Evolutionary conservation across 2,888 invertebrate genomes (phyloP).

Genomic region (Ferdinandea cuprea): DNA sequence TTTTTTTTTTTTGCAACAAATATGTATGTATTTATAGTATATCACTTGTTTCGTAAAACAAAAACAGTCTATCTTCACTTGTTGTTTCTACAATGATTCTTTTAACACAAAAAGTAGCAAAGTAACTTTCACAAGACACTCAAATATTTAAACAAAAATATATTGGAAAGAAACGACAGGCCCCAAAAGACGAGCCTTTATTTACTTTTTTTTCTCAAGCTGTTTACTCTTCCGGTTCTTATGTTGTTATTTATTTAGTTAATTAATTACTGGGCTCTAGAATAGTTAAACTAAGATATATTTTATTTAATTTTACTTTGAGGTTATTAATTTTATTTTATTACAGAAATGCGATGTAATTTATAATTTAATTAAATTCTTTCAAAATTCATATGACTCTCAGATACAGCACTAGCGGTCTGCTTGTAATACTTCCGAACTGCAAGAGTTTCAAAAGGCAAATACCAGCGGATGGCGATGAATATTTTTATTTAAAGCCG

Average conservation of each 20-base stretch:
- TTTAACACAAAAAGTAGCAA: background rate
- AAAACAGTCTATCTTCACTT: conserved; percentile 15
- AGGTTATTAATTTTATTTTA: background rate
- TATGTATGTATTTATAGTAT: conserved; percentile 11
- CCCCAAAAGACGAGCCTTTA: conserved; percentile 55
- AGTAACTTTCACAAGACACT: conserved; percentile 70
- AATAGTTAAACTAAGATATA: no score
- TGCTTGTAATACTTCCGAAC: conserved; percentile 75
- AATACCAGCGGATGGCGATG: conserved; percentile 78
- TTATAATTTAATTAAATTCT: background rate
- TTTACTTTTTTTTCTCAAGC: conserved; percentile 17
- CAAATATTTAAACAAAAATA: conserved; percentile 18
- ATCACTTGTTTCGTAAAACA: conserved; percentile 46
- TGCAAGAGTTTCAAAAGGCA: conserved; percentile 79
- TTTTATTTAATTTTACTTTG: no score
- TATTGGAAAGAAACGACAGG: conserved; percentile 21
- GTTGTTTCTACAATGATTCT: conserved; percentile 27
- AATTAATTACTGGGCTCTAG: conserved; percentile 4
- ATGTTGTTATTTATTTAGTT: conserved; percentile 14
- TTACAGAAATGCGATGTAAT: background rate
- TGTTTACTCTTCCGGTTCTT: conserved; percentile 15
- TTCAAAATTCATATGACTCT: conserved; percentile 17
- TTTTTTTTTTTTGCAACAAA: conserved; percentile 22
- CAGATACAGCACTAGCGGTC: conserved; percentile 3
- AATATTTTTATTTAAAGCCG: conserved; percentile 81